Base-by-base conservation (phyloP, 2,113 vertebrate genomes). In the Zosterops pallidus region DNA sequence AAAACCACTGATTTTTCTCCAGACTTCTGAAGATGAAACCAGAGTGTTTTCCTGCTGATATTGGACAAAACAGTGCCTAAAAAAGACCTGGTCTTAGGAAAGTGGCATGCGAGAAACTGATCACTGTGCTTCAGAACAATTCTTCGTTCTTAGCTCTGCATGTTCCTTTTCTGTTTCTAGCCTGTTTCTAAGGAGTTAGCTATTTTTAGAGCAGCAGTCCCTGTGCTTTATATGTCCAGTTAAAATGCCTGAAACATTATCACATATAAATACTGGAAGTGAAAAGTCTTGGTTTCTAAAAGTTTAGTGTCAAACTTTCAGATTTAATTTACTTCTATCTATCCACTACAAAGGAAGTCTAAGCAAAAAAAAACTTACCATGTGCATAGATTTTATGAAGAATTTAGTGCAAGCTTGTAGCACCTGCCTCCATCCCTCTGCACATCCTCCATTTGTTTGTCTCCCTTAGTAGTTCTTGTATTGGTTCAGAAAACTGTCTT, bases 311-410 rank as follows among this genome's bases (percentile, higher is more conserved):
- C 21, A 72, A 25, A 72, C 9, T 89, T 83, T 46, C 19, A 76
- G 18, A 23, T 3, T 72, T 60, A 80, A 64, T 80, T 86, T 57
- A 44, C 4, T 69, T 63, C 24, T 39, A 23, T 19, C 24, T 63
- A 12, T 29, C 5, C 4, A 4, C 31, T 37, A 9, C 31, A 47
- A 76, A 76, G 20, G 20, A 79, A 64, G 6, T 35, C 23, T n/a
- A 60, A 64, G 5, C 0, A 0, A 25, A 90, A 59, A 72, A 13
- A 46, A 46, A 21, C 46, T 39, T 41, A 64, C 3, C 2, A 1
- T 2, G 0, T 35, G 3, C n/a, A 49, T 14, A 24, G 11, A 64
- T 31, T 77, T 67, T 64, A 60, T 31, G 16, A 44, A 47, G 21
- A 57, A 28, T 53, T 74, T 57, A 8, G 3, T 62, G 9, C 6